A percentile compares a stretch with the other conserved stretches of the same genome.
Evolutionary conservation across 2,888 invertebrate genomes (phyloP).

Genomic region (Synergus gifuensis): DNA sequence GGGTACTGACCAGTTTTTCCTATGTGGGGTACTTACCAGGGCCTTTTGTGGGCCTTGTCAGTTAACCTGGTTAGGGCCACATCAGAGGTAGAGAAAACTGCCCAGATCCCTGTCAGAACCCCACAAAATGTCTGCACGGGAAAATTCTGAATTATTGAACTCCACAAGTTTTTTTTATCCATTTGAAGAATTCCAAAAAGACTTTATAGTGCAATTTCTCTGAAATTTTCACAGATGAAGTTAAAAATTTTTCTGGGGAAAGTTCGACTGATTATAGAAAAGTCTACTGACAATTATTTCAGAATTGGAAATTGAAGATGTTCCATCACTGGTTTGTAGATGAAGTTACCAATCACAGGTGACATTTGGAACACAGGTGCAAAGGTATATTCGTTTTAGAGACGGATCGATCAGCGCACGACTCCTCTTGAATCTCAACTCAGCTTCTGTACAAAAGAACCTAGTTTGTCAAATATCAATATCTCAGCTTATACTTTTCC

Average conservation of each 20-base stretch:
- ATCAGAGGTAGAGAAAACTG: too few relatives aligned
- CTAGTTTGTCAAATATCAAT: conserved; percentile 29
- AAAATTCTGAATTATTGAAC: background rate
- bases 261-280: background rate
- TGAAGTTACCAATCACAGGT: conserved; percentile 14
- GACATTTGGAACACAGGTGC: conserved; percentile 11
- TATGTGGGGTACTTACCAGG: too few relatives aligned
- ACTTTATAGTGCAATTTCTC: background rate
- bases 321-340: background rate
- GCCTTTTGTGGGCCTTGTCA: too few relatives aligned
- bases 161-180: background rate
- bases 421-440: conserved; percentile 15
- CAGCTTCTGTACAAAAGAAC: conserved; percentile 26
- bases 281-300: background rate
- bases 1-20: too few relatives aligned
- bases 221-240: background rate
- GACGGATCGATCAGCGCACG: conserved; percentile 38
- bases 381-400: conserved; percentile 27
- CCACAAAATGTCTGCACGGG: too few relatives aligned
- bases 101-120: too few relatives aligned
- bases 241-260: background rate
- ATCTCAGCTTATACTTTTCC: conserved; percentile 34
- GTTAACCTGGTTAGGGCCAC: too few relatives aligned
- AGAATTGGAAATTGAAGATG: conserved; percentile 6
- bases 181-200: background rate